Base-by-base conservation (phyloP, 2,888 invertebrate genomes). In the Polia nebulosa region DNA sequence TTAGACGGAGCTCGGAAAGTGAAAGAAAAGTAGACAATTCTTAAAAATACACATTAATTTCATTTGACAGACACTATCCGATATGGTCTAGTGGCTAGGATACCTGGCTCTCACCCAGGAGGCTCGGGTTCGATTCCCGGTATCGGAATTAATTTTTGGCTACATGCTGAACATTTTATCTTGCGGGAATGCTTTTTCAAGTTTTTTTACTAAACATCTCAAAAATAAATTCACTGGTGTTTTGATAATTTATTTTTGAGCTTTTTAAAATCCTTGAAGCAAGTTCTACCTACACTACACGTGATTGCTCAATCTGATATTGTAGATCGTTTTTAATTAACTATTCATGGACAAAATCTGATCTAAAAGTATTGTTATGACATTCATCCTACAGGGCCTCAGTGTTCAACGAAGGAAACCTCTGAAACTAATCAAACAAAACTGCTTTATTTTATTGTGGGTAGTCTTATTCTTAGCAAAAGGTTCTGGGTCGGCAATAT, bases 61-160 rank as follows among this genome's bases (percentile, higher is more conserved):
- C 44, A 11, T 1, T 0, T 0, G 0, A 0, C 0, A 0, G 0
- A 3, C 0, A 39, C 8, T 1, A 76, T 76, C 76, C 76, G 74
- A 76, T 76, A 76, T 77, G 74, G 76, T 96, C 96, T 96, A 96
- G 96, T 96, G 96, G 96, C 96, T 96, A 96, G 96, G 96, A 96
- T 97, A 96, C 96, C 96, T 96, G 96, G 96, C 96, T 96, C 96
- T 96, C 96, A 96, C 96, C 96, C 96, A 96, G 96, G 96, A 96
- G 96, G 96, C 95, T 94, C 96, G 96, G 96, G 96, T 96, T 96
- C 96, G 95, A 96, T 95, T 96, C 95, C 96, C 96, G 96, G 96
- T 96, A 96, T 93, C 94, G 95, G 96, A 96, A 96, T 56, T 0
- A 20, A 1, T 63, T 78, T 72, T 78, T 77, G 59, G 0, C 6